Conservation (phyloP, 64 coral and sea anemone genomes). For the Cladopsammia gracilis region DNA sequence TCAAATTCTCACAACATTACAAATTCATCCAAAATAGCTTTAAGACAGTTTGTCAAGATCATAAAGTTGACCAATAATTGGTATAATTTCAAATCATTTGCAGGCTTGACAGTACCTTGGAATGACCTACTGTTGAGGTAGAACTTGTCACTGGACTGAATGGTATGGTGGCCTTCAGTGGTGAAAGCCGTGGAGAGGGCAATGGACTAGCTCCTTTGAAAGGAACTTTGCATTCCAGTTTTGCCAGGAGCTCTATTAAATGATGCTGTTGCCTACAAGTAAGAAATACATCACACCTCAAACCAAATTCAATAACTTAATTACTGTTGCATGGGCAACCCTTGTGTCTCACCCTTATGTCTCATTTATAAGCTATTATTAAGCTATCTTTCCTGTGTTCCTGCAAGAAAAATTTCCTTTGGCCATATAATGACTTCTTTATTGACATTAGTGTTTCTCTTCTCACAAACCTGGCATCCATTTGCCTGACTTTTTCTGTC, state of each 20-base stretch:
- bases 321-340: too few relatives aligned
- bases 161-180: conserved; percentile 67
- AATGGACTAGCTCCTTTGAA: conserved; percentile 58
- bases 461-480: conserved; percentile 87
- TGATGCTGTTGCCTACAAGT: conserved; percentile 84
- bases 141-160: conserved; percentile 8
- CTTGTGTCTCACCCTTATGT: too few relatives aligned
- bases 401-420: too few relatives aligned
- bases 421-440: too few relatives aligned
- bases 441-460: not conserved
- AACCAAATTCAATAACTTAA: not conserved
- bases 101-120: not conserved
- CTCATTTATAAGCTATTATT: too few relatives aligned
- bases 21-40: too few relatives aligned
- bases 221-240: conserved; percentile 80
- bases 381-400: too few relatives aligned
- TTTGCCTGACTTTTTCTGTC: conserved; percentile 93
- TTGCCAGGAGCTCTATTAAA: conserved; percentile 77
- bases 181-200: conserved; percentile 37
- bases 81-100: too few relatives aligned
- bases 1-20: too few relatives aligned
- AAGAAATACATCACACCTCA: not conserved
- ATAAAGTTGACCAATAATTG: too few relatives aligned
- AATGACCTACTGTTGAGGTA: not conserved
- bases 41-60: too few relatives aligned